A percentile compares a stretch with the other conserved stretches of the same genome.
Conservation (phyloP, 2,888 invertebrate species). For the Exephanes ischioxanthus region DNA sequence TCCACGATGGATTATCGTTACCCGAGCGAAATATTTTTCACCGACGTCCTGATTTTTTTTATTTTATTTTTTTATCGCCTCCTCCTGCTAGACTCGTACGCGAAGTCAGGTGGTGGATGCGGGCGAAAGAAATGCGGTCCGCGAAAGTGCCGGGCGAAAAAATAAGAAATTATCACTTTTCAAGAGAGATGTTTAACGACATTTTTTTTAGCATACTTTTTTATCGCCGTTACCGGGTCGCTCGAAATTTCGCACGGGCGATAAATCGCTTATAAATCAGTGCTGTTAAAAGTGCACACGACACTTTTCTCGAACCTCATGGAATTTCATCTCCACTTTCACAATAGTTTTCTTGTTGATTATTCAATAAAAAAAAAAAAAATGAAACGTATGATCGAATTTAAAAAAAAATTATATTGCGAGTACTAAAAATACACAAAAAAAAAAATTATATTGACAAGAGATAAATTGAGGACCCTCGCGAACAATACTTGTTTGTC, state of each 20-base stretch:
- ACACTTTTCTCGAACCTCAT: not conserved
- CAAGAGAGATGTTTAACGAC: not conserved
- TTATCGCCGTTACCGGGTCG: not conserved
- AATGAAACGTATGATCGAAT: too few relatives aligned
- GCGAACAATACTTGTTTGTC: too few relatives aligned
- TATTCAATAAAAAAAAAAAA: too few relatives aligned
- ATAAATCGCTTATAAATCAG: not conserved
- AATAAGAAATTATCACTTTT: not conserved
- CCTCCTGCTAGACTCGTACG: too few relatives aligned
- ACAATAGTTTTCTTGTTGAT: too few relatives aligned
- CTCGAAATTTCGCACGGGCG: not conserved
- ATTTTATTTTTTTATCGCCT: too few relatives aligned
- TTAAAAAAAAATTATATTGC: too few relatives aligned
- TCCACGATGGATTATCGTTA: slow-evolving; percentile 1
- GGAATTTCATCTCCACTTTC: not conserved
- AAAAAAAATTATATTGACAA: too few relatives aligned
- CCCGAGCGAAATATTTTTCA: not conserved
- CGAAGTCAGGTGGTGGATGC: not conserved
- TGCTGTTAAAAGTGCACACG: not conserved
- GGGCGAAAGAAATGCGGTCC: not conserved
- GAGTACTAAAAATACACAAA: too few relatives aligned
- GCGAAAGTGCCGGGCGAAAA: not conserved
- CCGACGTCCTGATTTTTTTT: not conserved
- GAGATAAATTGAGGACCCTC: too few relatives aligned
- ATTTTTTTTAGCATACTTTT: not conserved